Conservation (phyloP, 2,113 vertebrate species). For the Aphelocoma coerulescens region DNA sequence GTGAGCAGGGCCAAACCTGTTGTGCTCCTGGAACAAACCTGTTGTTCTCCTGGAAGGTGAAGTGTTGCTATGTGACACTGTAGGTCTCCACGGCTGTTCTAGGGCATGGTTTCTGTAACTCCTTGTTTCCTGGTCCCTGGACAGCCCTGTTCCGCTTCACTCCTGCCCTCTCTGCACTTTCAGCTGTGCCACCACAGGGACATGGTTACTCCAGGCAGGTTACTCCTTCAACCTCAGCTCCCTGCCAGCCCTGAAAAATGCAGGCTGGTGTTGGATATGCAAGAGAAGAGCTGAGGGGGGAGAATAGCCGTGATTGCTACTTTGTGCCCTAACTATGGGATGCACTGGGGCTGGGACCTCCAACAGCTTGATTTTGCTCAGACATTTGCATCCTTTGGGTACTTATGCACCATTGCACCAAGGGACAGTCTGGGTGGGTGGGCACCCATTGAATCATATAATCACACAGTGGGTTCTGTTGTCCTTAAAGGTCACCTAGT, state of each 20-base stretch:
- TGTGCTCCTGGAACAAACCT: neutral
- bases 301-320: rapidly evolving
- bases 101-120: neutral
- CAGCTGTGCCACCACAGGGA: neutral
- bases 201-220: rapidly evolving
- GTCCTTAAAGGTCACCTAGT: neutral
- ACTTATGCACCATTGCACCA: neutral
- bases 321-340: neutral
- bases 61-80: conserved; percentile 42
- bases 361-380: neutral
- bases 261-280: neutral
- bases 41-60: neutral
- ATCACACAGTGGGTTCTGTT: neutral
- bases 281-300: neutral
- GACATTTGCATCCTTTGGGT: neutral
- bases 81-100: neutral
- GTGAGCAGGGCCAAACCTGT: neutral
- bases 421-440: rapidly evolving
- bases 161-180: neutral
- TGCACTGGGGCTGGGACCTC: neutral
- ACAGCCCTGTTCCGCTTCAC: neutral
- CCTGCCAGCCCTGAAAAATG: neutral
- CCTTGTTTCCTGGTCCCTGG: neutral
- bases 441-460: neutral
- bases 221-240: neutral